phyloP scores from a whole-genome alignment of 2,888 invertebrate genomes.

The Cephus spinipes region DNA sequence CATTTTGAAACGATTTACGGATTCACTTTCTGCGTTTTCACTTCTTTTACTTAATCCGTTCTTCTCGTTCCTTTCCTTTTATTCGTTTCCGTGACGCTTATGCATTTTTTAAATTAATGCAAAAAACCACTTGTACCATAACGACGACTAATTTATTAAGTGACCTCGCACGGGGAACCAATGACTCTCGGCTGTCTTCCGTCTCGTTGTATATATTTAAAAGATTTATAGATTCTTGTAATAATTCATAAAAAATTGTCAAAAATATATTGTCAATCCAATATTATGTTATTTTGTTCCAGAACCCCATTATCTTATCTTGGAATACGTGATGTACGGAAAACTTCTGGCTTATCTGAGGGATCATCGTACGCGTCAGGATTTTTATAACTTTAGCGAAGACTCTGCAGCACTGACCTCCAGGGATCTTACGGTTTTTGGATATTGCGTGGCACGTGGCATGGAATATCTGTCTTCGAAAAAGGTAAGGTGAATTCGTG shows the following conservation, averaged over 20 bases:
- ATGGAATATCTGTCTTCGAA: conserved; percentile 87
- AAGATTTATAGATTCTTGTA: background rate
- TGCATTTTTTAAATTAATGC: background rate
- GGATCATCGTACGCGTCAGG: conserved; percentile 71
- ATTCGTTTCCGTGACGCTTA: background rate
- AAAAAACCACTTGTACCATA: background rate
- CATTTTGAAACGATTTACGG: background rate
- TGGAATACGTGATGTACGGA: conserved; percentile 90
- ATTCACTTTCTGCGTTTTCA: background rate
- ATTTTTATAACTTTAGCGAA: conserved; percentile 75
- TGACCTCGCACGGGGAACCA: background rate
- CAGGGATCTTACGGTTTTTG: conserved; percentile 82
- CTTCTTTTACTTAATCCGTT: background rate
- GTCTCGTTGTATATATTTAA: background rate
- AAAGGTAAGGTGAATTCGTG: conserved; percentile 71
- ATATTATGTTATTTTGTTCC: conserved; percentile 48
- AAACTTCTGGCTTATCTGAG: conserved; percentile 82
- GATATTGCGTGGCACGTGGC: conserved; percentile 84
- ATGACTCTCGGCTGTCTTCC: background rate
- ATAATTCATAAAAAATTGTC: background rate
- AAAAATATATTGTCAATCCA: background rate
- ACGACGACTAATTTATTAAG: background rate
- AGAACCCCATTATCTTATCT: conserved; percentile 86
- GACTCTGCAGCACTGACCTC: conserved; percentile 76
- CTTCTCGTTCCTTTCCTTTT: background rate